Evolutionary conservation across 2,888 invertebrate species (phyloP).

Genomic region (Archaeoteleia sp.): DNA sequence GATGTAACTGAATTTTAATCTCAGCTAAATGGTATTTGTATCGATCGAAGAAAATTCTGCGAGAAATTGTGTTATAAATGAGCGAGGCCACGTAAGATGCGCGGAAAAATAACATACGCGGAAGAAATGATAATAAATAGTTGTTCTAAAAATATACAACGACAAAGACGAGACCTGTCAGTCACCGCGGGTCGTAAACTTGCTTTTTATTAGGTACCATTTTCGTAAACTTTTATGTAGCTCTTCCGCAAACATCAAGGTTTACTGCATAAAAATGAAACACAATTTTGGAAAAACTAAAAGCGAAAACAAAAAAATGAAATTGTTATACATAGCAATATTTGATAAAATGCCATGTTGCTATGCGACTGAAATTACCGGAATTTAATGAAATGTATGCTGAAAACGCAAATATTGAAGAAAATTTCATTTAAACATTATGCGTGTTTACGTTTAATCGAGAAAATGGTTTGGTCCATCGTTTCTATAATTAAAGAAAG

Average conservation of each 20-base stretch:
- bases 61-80: neutral
- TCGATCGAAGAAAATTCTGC: too few relatives aligned
- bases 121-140: constrained; percentile 28
- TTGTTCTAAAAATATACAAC: constrained; percentile 17
- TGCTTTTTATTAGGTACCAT: neutral
- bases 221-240: too few relatives aligned
- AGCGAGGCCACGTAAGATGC: constrained; percentile 7
- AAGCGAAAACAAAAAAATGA: too few relatives aligned
- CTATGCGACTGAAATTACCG: neutral
- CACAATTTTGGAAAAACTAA: too few relatives aligned
- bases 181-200: neutral
- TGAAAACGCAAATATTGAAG: too few relatives aligned
- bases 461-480: constrained; percentile 2
- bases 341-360: too few relatives aligned
- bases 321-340: too few relatives aligned
- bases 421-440: neutral
- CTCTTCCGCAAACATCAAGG: too few relatives aligned
- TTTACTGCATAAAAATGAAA: too few relatives aligned
- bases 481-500: neutral
- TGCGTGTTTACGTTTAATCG: constrained; percentile 9
- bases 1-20: too few relatives aligned
- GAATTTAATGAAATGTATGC: constrained; percentile 3
- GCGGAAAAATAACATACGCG: constrained; percentile 15
- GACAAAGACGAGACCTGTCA: constrained; percentile 16
- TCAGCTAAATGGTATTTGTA: too few relatives aligned